Evolutionary conservation across 2,797 vertebrate genomes (phyloP).

Genomic region (Pseudopleuronectes americanus): DNA sequence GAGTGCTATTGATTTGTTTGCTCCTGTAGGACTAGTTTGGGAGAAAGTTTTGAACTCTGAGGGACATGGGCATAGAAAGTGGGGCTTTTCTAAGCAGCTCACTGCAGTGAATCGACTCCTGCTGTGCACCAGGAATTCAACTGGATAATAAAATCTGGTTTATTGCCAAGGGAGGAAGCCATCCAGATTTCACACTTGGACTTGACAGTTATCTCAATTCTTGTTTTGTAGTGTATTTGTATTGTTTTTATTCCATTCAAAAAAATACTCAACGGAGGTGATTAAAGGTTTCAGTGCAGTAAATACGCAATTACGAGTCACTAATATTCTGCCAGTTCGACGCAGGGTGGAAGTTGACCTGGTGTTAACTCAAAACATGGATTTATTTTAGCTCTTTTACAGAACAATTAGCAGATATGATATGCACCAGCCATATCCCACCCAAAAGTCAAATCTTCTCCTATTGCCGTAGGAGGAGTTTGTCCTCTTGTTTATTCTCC

Average conservation of each 20-base stretch:
- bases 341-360: background rate
- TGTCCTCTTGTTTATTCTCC: too few relatives aligned
- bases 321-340: background rate
- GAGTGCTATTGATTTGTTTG: conserved; percentile 48
- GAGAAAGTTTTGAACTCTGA: conserved; percentile 18
- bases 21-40: conserved; percentile 30
- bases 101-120: conserved; percentile 13
- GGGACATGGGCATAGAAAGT: conserved; percentile 16
- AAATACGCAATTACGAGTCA: background rate
- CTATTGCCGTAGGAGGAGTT: too few relatives aligned
- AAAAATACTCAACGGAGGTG: background rate
- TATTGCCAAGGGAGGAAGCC: conserved; percentile 38
- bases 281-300: background rate
- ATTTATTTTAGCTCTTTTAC: background rate
- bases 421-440: too few relatives aligned
- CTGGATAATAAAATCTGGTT: conserved; percentile 42
- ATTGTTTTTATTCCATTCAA: background rate
- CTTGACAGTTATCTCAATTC: conserved; percentile 20
- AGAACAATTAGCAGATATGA: too few relatives aligned
- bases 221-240: background rate
- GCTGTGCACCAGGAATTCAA: conserved; percentile 11
- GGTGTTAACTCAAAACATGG: background rate
- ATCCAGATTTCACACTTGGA: conserved; percentile 43
- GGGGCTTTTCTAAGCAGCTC: conserved; percentile 20
- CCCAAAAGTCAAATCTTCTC: too few relatives aligned